Evolutionary conservation across 2,888 invertebrate species (phyloP).

Genomic region (Bembecia ichneumoniformis): DNA sequence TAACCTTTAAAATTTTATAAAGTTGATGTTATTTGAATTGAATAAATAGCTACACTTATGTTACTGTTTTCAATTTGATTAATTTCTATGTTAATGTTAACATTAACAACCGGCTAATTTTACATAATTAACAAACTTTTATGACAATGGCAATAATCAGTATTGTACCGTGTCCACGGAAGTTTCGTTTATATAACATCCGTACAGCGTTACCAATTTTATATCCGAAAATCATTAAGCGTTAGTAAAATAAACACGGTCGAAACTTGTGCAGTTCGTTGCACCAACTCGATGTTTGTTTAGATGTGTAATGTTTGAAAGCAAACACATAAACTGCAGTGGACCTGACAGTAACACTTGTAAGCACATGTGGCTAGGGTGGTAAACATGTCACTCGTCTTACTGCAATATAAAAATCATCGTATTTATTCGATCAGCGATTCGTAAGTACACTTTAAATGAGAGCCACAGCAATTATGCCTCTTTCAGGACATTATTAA

Average conservation of each 20-base stretch:
- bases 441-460: too few species aligned
- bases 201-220: conserved; percentile 28
- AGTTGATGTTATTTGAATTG: too few species aligned
- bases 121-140: too few species aligned
- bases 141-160: too few species aligned
- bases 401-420: background rate
- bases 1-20: too few species aligned
- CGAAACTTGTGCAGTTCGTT: conserved; percentile 26
- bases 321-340: conserved; percentile 40
- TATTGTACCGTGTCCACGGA: background rate
- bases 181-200: conserved; percentile 20
- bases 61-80: too few species aligned
- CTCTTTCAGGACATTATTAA: too few species aligned
- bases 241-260: conserved; percentile 32
- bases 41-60: too few species aligned
- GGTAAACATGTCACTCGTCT: background rate
- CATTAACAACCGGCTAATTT: too few species aligned
- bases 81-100: too few species aligned
- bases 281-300: conserved; percentile 37
- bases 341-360: conserved; percentile 32
- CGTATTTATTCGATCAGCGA: background rate
- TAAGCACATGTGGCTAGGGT: conserved; percentile 20
- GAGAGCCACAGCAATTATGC: too few species aligned
- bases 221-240: conserved; percentile 29
- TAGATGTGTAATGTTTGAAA: conserved; percentile 44